phyloP scores from a whole-genome alignment of 2,797 vertebrate species.

The Gephyroberyx darwinii region DNA sequence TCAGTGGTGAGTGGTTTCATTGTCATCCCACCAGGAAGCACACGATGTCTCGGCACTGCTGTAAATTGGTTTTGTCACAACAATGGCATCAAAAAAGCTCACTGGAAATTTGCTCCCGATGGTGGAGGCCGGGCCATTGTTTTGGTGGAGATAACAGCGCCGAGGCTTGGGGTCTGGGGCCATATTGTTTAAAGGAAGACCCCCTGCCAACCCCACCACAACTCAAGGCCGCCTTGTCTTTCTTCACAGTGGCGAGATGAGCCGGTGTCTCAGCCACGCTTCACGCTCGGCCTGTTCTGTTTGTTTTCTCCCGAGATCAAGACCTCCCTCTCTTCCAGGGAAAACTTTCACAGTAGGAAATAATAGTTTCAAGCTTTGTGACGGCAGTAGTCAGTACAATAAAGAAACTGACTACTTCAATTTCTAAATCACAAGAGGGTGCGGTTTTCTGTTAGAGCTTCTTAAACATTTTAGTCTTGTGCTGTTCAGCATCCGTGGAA shows the following conservation, averaged over 20 bases:
- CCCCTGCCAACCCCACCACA: constrained; percentile 46
- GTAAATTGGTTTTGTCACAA: constrained; percentile 67
- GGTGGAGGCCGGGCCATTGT: constrained; percentile 68
- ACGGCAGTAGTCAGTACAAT: too few species aligned
- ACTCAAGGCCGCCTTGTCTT: constrained; percentile 45
- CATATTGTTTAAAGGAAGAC: constrained; percentile 71
- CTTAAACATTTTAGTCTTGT: too few species aligned
- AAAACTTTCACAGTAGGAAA: background rate
- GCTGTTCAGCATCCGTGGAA: too few species aligned
- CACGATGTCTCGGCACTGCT: constrained; percentile 32
- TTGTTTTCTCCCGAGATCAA: constrained; percentile 28
- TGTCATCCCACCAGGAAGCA: constrained; percentile 40
- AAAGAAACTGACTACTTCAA: too few species aligned
- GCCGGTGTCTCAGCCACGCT: constrained; percentile 50
- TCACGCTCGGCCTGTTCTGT: constrained; percentile 65
- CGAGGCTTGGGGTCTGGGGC: constrained; percentile 38
- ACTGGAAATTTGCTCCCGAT: constrained; percentile 63
- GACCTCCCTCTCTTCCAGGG: constrained; percentile 5
- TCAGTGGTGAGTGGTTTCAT: constrained; percentile 54
- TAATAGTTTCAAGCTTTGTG: too few species aligned
- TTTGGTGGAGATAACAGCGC: constrained; percentile 69
- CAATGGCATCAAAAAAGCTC: constrained; percentile 74
- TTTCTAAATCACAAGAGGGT: too few species aligned
- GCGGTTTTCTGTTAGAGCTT: too few species aligned
- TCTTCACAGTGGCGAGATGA: constrained; percentile 50